Evolutionary conservation across 1,140 invertebrate species (phyloP).

Genomic region (Reticulitermes speratus): DNA sequence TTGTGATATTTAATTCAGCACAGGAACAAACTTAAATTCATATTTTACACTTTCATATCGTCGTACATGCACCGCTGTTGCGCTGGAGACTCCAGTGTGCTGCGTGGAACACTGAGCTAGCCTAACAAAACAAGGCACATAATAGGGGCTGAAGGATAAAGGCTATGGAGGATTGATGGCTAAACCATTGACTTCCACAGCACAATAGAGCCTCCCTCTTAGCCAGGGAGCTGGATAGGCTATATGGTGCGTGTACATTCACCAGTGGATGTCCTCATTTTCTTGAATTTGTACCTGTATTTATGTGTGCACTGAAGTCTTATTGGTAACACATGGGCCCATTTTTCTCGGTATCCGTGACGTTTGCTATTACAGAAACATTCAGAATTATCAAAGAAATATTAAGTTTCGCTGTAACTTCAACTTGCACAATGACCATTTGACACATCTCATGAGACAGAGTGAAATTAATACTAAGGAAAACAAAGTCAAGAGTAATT

Average conservation of each 20-base stretch:
- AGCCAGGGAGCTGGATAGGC: neutral
- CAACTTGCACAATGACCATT: no score
- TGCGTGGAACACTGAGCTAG: neutral
- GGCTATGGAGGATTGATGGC: conserved; percentile 24
- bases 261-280: neutral
- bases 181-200: conserved; percentile 28
- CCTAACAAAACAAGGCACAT: conserved; percentile 1
- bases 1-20: no score
- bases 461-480: no score
- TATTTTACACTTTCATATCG: no score
- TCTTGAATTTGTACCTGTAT: conserved; percentile 9
- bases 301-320: neutral
- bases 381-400: no score
- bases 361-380: no score
- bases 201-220: neutral
- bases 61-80: neutral
- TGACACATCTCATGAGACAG: no score
- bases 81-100: neutral
- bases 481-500: no score
- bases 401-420: no score
- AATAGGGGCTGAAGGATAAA: conserved; percentile 15
- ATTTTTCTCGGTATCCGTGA: no score
- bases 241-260: neutral
- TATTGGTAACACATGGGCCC: no score
- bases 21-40: no score